Evolutionary conservation across 64 coral and sea anemone genomes (phyloP).

Genomic region (Hydrozoanthus tunicans): DNA sequence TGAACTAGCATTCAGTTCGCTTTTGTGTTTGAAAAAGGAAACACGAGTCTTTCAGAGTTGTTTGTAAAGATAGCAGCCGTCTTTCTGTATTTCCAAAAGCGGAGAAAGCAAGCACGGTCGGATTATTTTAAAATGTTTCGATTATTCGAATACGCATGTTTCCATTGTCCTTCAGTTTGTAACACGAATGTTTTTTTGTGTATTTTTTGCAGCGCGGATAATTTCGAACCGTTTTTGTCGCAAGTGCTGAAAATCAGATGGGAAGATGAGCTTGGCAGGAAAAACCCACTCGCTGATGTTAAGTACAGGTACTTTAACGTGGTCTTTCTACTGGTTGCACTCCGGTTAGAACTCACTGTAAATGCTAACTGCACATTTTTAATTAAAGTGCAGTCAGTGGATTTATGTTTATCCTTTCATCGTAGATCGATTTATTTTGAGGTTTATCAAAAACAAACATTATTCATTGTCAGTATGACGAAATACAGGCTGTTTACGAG

Average conservation of each 20-base stretch:
- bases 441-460: constrained; percentile 34
- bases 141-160: constrained; percentile 6
- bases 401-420: not conserved
- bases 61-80: not conserved
- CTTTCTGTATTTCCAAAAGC: not conserved
- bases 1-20: not conserved
- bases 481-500: not conserved
- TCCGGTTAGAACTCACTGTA: too few species aligned
- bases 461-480: constrained; percentile 27
- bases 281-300: constrained; percentile 77
- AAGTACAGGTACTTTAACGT: constrained; percentile 73
- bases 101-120: not conserved
- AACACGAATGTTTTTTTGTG: constrained; percentile 36
- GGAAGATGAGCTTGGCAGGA: constrained; percentile 88
- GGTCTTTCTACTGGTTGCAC: not conserved
- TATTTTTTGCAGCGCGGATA: constrained; percentile 84
- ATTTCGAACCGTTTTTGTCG: constrained; percentile 94
- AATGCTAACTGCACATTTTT: too few species aligned
- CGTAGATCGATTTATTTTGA: not conserved
- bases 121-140: constrained; percentile 17
- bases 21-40: not conserved
- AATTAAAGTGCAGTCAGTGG: not conserved
- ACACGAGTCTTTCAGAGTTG: not conserved
- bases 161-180: constrained; percentile 45
- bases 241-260: constrained; percentile 97